Base-by-base conservation (phyloP, 2,113 vertebrate genomes). In the Romanogobio albipinnatus region DNA sequence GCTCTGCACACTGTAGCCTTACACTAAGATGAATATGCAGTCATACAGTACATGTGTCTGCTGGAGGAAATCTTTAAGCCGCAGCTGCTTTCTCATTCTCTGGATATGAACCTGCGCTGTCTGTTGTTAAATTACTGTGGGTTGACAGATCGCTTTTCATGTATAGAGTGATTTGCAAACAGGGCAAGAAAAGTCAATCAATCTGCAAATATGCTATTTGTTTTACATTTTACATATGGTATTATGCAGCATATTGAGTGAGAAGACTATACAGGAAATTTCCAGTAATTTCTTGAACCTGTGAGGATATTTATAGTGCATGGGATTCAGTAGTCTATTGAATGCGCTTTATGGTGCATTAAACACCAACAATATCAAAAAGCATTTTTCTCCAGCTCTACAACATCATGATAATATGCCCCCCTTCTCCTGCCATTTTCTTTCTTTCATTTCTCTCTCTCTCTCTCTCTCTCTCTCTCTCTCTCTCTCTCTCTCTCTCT, bases 301-400 rank as follows among this genome's bases (percentile, higher is more conserved):
- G 82, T 43, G 22, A 1, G 24, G 84, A 84, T 89, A 86, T 93
- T 91, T 88, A 87, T 89, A 91, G 87, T 62, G 17, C 9, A 4
- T 36, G 51, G 7, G 19, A 22, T 82, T 71, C 77, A 45, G 80
- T 15, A 68, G 70, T n/a, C 26, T 82, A 82, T 87, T 92, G 84
- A 87, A 58, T 85, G 73, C 36, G 71, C 81, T 83, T 76, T 75
- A 86, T 70, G 85, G 87, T 89, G 89, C 85, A 80, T 89, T 91
- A 89, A 78, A 47, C 73, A 64, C 45, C 49, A 82, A 87, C 88
- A 92, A 88, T 86, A 86, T 86, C 74, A 87, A 58, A 90, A 81
- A 88, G 76, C 24, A 61, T 83, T 70, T 71, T 19, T 1, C 29
- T 33, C 29, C 17, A 19, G 62, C 62, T 33, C 3, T 73, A 61